A percentile compares a stretch with the other conserved stretches of the same genome.
These are phyloP conservation scores for Saccostrea echinata DNA, from an alignment of 1,140 invertebrate genomes.

Conservation along the genomic window DNA sequence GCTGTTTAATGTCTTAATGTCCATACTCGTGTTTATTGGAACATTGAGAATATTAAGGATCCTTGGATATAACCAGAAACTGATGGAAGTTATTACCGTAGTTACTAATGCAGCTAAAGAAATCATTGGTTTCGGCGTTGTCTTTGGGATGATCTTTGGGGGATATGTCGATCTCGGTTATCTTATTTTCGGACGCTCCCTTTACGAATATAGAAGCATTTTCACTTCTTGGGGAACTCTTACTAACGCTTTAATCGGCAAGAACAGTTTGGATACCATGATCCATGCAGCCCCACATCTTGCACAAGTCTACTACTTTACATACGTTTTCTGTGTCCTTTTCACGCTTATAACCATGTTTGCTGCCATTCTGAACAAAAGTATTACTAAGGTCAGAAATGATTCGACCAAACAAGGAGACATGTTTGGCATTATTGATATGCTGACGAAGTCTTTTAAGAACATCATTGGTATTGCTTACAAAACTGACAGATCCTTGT, in stretches of 20 bases:
- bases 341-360: slow-evolving; percentile 65
- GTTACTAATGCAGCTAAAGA: slow-evolving; percentile 55
- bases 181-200: slow-evolving; percentile 58
- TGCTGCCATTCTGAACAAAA: slow-evolving; percentile 63
- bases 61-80: slow-evolving; percentile 65
- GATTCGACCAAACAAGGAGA: slow-evolving; percentile 43
- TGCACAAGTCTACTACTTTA: slow-evolving; percentile 61
- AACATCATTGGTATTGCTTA: slow-evolving; percentile 51
- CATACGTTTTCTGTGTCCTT: slow-evolving; percentile 62
- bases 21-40: slow-evolving; percentile 58
- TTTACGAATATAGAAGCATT: slow-evolving; percentile 63
- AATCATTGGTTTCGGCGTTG: slow-evolving; percentile 66
- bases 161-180: slow-evolving; percentile 64
- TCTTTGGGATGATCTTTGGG: slow-evolving; percentile 69
- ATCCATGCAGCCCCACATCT: slow-evolving; percentile 44
- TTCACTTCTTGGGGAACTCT: slow-evolving; percentile 61
- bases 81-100: slow-evolving; percentile 59
- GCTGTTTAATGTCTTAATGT: slow-evolving; percentile 54
- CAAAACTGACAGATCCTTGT: neutral
- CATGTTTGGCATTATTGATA: slow-evolving; percentile 59
- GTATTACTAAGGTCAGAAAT: slow-evolving; percentile 53
- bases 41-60: slow-evolving; percentile 63
- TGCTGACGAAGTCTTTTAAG: slow-evolving; percentile 51
- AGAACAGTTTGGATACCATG: slow-evolving; percentile 60
- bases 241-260: slow-evolving; percentile 67